Evolutionary conservation across 2,888 invertebrate genomes (phyloP).

Genomic region (Trachelus stipa): DNA sequence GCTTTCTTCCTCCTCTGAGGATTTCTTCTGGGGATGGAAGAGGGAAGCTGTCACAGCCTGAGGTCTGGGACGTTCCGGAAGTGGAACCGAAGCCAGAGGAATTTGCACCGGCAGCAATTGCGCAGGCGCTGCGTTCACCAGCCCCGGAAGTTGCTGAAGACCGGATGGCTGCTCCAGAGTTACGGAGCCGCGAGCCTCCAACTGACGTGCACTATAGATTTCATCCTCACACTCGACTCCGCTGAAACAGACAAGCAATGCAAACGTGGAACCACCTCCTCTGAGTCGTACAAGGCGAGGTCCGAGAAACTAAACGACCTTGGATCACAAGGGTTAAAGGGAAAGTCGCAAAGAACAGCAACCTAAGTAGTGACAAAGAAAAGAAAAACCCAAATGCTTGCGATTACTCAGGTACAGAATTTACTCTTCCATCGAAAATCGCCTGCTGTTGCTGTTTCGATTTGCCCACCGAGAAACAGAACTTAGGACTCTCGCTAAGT

Average conservation of each 20-base stretch:
- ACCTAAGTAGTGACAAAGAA: too few species aligned
- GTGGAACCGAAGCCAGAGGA: background rate
- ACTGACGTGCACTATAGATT: constrained; percentile 78
- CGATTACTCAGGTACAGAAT: background rate
- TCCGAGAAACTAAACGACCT: background rate
- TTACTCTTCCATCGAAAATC: background rate
- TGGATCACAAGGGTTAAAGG: background rate
- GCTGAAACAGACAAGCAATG: constrained; percentile 68
- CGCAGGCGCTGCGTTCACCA: constrained; percentile 29
- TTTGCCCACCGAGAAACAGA: constrained; percentile 1
- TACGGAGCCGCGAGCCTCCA: constrained; percentile 55
- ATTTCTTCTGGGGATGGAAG: constrained; percentile 44
- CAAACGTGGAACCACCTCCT: constrained; percentile 28
- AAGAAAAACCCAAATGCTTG: background rate
- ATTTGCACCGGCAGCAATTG: constrained; percentile 9
- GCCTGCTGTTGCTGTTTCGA: background rate
- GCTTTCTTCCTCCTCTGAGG: constrained; percentile 16
- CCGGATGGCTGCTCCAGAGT: constrained; percentile 33
- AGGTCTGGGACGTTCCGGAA: constrained; percentile 39
- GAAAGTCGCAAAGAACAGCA: background rate
- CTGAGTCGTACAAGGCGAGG: background rate
- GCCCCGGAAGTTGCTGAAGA: constrained; percentile 32
- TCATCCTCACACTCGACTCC: constrained; percentile 84
- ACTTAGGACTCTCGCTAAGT: constrained; percentile 33
- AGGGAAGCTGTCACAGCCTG: constrained; percentile 63